Percentiles rank a stretch among this genome's conserved stretches.
Conservation (phyloP, 2,797 vertebrate genomes). For the Tragopan temminckii region DNA sequence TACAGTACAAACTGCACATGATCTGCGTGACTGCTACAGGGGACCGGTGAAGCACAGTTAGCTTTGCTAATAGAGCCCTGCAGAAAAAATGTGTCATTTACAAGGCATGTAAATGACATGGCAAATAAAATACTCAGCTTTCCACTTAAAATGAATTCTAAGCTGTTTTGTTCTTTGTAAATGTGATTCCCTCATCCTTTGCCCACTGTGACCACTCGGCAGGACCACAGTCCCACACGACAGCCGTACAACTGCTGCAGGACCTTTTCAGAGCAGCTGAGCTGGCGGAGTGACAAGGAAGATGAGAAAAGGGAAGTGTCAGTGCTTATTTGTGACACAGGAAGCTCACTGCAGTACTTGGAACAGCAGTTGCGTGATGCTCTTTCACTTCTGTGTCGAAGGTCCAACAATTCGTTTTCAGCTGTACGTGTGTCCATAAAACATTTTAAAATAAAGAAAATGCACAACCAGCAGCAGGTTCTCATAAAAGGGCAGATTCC, state of each 20-base stretch:
- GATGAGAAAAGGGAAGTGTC: not conserved
- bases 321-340: not conserved
- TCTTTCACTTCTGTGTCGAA: not conserved
- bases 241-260: rapidly evolving
- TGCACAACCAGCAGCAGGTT: not conserved
- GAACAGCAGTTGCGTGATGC: not conserved
- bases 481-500: not conserved
- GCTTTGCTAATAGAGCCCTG: too few relatives aligned
- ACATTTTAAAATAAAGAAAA: not conserved
- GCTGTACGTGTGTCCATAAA: not conserved
- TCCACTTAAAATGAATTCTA: not conserved
- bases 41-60: not conserved
- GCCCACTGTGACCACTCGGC: rapidly evolving
- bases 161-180: not conserved
- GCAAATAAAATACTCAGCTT: not conserved
- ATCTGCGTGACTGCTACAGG: not conserved
- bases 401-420: not conserved
- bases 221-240: rapidly evolving
- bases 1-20: not conserved
- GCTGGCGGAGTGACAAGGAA: not conserved
- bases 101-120: not conserved
- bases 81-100: too few relatives aligned
- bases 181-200: not conserved
- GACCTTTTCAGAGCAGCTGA: not conserved
- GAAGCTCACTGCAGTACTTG: not conserved